phyloP scores from a whole-genome alignment of 1,140 invertebrate species.

The Helicoverpa armigera region DNA sequence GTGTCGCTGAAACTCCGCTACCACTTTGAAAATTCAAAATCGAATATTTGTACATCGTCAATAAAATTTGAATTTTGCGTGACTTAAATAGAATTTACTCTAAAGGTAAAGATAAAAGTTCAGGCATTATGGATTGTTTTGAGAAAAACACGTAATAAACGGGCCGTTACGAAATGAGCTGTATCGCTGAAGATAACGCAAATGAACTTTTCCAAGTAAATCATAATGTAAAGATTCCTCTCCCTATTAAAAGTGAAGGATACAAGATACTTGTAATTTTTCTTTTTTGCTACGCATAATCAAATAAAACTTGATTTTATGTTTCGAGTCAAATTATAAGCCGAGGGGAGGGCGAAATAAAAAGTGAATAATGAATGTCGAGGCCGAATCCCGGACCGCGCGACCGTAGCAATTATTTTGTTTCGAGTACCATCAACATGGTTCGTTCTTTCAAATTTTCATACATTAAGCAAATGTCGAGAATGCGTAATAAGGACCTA shows the following conservation, averaged over 20 bases:
- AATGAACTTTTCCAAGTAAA: slow-evolving; percentile 60
- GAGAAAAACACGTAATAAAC: slow-evolving; percentile 28
- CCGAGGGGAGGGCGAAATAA: slow-evolving; percentile 83
- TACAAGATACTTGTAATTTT: slow-evolving; percentile 73
- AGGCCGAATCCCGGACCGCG: slow-evolving; percentile 80
- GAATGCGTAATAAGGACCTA: slow-evolving; percentile 84
- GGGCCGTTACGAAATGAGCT: slow-evolving; percentile 22
- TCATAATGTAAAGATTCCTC: slow-evolving; percentile 64
- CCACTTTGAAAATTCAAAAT: slow-evolving; percentile 39
- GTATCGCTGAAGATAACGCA: slow-evolving; percentile 53
- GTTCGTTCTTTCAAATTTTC: slow-evolving; percentile 86
- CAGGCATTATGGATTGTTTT: slow-evolving; percentile 19
- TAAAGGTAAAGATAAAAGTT: slow-evolving; percentile 34
- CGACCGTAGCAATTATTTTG: slow-evolving; percentile 86
- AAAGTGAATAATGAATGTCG: slow-evolving; percentile 86
- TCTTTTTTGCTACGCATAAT: slow-evolving; percentile 79
- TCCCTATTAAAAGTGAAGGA: slow-evolving; percentile 74
- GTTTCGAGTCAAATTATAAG: slow-evolving; percentile 86
- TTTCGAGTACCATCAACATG: slow-evolving; percentile 86
- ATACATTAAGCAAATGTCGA: slow-evolving; percentile 86
- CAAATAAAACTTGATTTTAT: slow-evolving; percentile 86
- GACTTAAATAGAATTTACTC: slow-evolving; percentile 32
- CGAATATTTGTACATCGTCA: slow-evolving; percentile 35
- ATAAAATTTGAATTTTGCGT: slow-evolving; percentile 45
- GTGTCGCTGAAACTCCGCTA: slow-evolving; percentile 29